phyloP scores from a whole-genome alignment of 1,140 invertebrate species.

The Bombus difficillimus region DNA sequence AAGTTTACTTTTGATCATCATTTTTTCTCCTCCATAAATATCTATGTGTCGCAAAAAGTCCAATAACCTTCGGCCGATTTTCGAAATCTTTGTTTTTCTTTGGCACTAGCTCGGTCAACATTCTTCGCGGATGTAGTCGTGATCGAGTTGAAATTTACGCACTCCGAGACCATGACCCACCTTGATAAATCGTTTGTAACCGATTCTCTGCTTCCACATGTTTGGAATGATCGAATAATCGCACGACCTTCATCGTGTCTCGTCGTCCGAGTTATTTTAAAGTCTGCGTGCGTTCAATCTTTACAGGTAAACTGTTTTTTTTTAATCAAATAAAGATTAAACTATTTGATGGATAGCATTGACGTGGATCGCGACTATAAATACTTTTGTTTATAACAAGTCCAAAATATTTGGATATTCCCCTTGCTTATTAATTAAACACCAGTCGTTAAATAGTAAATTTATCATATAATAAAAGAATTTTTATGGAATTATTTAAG shows the following conservation, averaged over 20 bases:
- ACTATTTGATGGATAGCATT: background rate
- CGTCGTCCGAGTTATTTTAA: slow-evolving; percentile 2
- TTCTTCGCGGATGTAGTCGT: background rate
- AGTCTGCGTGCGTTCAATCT: background rate
- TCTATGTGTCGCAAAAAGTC: no score
- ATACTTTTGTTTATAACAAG: background rate
- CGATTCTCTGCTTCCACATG: background rate
- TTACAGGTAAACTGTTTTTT: background rate
- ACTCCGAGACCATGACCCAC: background rate
- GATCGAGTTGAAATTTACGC: slow-evolving; percentile 4
- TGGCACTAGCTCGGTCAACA: background rate
- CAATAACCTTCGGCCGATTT: background rate
- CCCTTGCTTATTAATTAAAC: no score
- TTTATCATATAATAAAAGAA: no score
- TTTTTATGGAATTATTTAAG: no score
- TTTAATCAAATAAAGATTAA: background rate
- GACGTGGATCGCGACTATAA: background rate
- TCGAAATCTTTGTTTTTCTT: background rate
- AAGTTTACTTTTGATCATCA: no score
- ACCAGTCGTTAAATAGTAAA: no score
- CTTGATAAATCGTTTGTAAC: slow-evolving; percentile 16
- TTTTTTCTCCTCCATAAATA: no score
- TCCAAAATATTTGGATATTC: background rate
- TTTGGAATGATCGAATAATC: slow-evolving; percentile 7
- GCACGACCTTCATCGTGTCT: background rate